Evolutionary conservation across 2,888 invertebrate species (phyloP).

Genomic region (Apodemia duryi): DNA sequence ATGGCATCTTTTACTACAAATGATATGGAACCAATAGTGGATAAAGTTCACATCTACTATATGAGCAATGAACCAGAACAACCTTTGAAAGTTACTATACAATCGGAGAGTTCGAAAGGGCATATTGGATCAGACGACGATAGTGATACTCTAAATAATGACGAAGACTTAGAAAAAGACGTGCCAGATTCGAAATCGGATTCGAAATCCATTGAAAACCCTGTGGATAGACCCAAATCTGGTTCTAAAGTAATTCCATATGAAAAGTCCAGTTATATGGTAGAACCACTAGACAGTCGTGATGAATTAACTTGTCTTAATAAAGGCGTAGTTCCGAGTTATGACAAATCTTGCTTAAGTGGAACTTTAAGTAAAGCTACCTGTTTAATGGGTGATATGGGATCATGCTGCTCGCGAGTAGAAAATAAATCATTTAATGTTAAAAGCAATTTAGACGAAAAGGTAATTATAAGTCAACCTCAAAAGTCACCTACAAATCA

Average conservation of each 20-base stretch:
- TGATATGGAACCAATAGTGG: constrained; percentile 84
- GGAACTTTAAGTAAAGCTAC: constrained; percentile 69
- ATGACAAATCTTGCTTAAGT: constrained; percentile 69
- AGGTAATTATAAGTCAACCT: constrained; percentile 81
- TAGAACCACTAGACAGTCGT: constrained; percentile 66
- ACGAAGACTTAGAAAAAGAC: constrained; percentile 79
- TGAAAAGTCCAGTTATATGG: constrained; percentile 73
- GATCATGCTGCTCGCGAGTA: constrained; percentile 63
- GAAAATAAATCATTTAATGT: constrained; percentile 60
- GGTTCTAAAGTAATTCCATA: constrained; percentile 64
- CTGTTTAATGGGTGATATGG: constrained; percentile 68
- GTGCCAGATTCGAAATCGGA: constrained; percentile 72
- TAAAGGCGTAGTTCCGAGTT: constrained; percentile 64
- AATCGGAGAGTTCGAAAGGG: constrained; percentile 82
- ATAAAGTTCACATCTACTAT: constrained; percentile 89
- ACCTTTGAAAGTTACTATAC: constrained; percentile 86
- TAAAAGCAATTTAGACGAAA: constrained; percentile 64
- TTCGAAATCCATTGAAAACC: constrained; percentile 46
- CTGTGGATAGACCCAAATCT: constrained; percentile 53
- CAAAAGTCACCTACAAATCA: constrained; percentile 80
- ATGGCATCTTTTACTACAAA: constrained; percentile 91
- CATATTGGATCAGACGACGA: constrained; percentile 84
- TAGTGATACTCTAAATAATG: constrained; percentile 84
- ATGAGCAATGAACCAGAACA: constrained; percentile 88
- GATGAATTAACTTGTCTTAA: constrained; percentile 59